These are phyloP conservation scores for Pipistrellus pipistrellus DNA, from an alignment of 2,797 vertebrate species.

Conservation along the genomic window DNA sequence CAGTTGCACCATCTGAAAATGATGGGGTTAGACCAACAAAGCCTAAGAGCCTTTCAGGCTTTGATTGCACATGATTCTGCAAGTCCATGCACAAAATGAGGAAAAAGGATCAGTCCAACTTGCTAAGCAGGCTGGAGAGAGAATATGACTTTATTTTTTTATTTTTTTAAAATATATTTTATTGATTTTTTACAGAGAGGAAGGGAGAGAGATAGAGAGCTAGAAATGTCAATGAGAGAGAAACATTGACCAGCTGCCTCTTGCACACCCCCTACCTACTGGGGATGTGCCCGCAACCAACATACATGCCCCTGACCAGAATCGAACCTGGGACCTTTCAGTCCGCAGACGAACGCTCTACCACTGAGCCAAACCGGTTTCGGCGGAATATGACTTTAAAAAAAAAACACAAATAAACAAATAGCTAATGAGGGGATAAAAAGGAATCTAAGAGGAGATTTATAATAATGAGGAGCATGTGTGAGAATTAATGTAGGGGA, in stretches of 20 bases:
- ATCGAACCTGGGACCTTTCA: too few relatives aligned
- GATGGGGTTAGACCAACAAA: background rate
- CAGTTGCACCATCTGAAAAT: conserved; percentile 36
- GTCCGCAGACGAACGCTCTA: too few relatives aligned
- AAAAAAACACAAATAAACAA: background rate
- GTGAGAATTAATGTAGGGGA: conserved; percentile 13
- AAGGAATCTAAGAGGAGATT: background rate
- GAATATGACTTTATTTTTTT: background rate
- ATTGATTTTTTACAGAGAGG: too few relatives aligned
- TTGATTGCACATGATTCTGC: background rate
- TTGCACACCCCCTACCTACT: too few relatives aligned
- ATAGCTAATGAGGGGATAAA: background rate
- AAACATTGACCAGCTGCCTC: too few relatives aligned
- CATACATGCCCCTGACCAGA: too few relatives aligned
- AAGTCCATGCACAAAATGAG: background rate
- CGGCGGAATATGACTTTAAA: background rate
- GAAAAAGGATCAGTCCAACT: background rate
- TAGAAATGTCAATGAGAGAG: too few relatives aligned
- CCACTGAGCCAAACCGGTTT: too few relatives aligned
- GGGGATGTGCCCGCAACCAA: too few relatives aligned
- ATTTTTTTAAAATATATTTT: background rate
- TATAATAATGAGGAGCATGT: background rate
- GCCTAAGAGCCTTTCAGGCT: background rate
- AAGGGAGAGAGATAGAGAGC: too few relatives aligned
- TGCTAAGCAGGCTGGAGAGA: background rate